Evolutionary conservation across 2,113 vertebrate genomes (phyloP), one percentile per base, ranked within the genome.

Genomic region (Corapipo altera): DNA sequence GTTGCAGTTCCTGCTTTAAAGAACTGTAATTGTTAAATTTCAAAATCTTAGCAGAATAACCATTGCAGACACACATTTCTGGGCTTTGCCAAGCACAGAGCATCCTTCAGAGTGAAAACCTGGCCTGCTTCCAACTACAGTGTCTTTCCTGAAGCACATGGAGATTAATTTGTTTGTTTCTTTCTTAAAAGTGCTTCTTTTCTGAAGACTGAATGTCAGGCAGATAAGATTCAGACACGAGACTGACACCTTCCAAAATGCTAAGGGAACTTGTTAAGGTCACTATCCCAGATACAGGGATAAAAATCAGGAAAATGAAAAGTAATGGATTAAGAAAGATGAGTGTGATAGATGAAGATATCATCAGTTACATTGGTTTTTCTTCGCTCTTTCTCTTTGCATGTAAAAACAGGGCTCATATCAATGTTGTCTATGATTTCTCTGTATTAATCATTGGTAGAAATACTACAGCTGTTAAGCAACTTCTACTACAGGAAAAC

Each of bases 101-200:
- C 91, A 95, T 97, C 86, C 91, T 96, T 96, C 92, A 90, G 95
- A 94, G 81, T 82, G 91, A 96, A 95, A 96, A 59, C 54, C 71
- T 97, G 97, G 97, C 91, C 86, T 67, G 28, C 51, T 76, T 95
- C 97, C 97, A 97, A 19, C 65, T 19, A 44, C 84, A 84, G 84
- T 62, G 84, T 95, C 93, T 96, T 93, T 95, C 72, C 94, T 90
- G 83, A 91, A 96, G 83, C 93, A 97, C 97, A 97, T 85, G 59
- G 95, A 96, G 86, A 96, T 95, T 96, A 92, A 94, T 97, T 93
- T 92, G 85, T 92, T 93, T 86, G 43, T 86, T 91, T 92, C 76
- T 96, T 95, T 89, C 82, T 89, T 78, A 82, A 85, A 96, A 93
- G 77, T 81, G 66, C 54, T 73, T 71, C 75, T 97, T 94, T 86